phyloP scores from a whole-genome alignment of 1,140 invertebrate species.

The Protaetia brevitarsis region DNA sequence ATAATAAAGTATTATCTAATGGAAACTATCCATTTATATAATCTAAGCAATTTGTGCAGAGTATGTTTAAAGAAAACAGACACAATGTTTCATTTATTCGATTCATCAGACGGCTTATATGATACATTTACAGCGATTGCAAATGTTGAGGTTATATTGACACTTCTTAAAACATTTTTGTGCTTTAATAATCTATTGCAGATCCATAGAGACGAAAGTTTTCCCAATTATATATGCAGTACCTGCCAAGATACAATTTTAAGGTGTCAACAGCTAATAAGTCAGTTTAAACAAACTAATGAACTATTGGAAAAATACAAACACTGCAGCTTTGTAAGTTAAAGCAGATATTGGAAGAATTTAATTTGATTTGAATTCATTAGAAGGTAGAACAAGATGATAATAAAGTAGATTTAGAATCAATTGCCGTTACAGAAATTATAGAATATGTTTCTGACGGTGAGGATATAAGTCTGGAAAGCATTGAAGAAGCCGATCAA shows the following conservation, averaged over 20 bases:
- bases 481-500: background rate
- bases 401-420: background rate
- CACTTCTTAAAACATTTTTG: background rate
- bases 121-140: constrained; percentile 9
- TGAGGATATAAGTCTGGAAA: background rate
- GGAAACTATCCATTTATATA: background rate
- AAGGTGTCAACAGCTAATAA: background rate
- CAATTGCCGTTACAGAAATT: background rate
- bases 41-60: background rate
- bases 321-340: background rate
- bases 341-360: background rate
- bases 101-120: background rate
- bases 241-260: constrained; percentile 1
- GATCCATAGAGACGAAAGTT: background rate
- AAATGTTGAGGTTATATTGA: constrained; percentile 24
- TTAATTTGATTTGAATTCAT: background rate
- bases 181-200: background rate
- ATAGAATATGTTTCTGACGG: background rate
- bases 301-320: background rate
- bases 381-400: background rate
- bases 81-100: background rate
- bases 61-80: background rate
- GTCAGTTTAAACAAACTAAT: constrained; percentile 1
- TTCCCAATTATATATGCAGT: constrained; percentile 20
- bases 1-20: background rate